These are phyloP conservation scores for Ispidina lecontei DNA, from an alignment of 2,797 vertebrate species.

Conservation along the genomic window DNA sequence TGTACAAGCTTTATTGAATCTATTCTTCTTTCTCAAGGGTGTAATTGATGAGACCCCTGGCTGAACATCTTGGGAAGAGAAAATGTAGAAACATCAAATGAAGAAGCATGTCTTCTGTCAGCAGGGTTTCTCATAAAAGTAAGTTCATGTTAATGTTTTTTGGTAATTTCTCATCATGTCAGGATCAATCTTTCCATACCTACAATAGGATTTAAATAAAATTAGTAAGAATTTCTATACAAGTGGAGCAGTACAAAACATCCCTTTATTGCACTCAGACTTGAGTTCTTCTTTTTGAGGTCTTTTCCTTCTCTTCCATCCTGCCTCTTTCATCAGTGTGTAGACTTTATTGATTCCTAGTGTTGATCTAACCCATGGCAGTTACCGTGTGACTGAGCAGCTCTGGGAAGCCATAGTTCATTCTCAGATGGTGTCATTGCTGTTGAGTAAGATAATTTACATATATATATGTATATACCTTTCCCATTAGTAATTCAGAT, in stretches of 20 bases:
- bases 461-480: too few relatives aligned
- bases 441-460: neutral
- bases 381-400: neutral
- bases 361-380: neutral
- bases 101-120: constrained; percentile 2
- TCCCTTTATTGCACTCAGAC: neutral
- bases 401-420: neutral
- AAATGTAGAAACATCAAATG: neutral
- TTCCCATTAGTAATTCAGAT: neutral
- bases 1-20: constrained; percentile 3
- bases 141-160: constrained; percentile 21
- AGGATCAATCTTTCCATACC: neutral
- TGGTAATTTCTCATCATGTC: constrained; percentile 3
- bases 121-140: neutral
- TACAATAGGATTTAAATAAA: neutral
- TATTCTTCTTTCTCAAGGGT: neutral
- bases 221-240: neutral
- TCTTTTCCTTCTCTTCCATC: neutral
- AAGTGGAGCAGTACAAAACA: neutral
- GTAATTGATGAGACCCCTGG: neutral
- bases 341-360: neutral
- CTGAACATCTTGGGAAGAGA: neutral
- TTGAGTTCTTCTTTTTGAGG: neutral
- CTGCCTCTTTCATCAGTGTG: neutral
- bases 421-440: neutral